These are phyloP conservation scores for Baronia brevicornis DNA, from an alignment of 2,888 invertebrate genomes.

Conservation along the genomic window DNA sequence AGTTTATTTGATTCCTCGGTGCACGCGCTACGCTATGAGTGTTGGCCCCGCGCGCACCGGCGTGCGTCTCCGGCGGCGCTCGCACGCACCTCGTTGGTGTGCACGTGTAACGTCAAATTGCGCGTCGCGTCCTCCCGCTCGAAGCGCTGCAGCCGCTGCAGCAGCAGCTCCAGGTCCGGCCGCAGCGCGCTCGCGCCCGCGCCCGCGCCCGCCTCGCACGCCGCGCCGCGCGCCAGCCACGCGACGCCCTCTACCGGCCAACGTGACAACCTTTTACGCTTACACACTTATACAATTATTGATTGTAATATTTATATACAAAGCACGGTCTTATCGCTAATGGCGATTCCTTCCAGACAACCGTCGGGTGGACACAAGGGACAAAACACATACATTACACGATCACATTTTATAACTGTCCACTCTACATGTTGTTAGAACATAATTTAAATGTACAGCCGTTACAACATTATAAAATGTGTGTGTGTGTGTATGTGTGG, in stretches of 20 bases:
- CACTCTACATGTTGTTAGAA: no score
- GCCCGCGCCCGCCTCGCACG: no score
- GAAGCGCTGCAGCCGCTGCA: slow-evolving; percentile 21
- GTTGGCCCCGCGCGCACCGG: slow-evolving; percentile 8
- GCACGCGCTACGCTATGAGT: not conserved
- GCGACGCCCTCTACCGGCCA: slow-evolving; percentile 38
- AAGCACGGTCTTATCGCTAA: no score
- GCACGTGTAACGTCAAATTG: slow-evolving; percentile 83
- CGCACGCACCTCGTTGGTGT: slow-evolving; percentile 78
- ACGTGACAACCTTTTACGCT: no score
- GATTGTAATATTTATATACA: no score
- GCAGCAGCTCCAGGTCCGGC: slow-evolving; percentile 22
- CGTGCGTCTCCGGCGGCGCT: no score
- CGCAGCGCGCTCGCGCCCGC: slow-evolving; percentile 17
- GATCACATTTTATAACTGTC: not conserved
- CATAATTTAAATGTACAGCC: no score
- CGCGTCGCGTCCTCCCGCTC: slow-evolving; percentile 74
- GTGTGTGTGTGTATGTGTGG: no score
- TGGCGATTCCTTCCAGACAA: no score
- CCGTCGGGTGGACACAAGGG: no score
- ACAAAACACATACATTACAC: slow-evolving; percentile 2
- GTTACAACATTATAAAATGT: no score
- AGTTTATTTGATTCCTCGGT: not conserved
- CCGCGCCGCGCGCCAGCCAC: slow-evolving; percentile 29
- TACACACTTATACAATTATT: no score